Evolutionary conservation across 2,888 invertebrate genomes (phyloP).

Genomic region (Hyposoter dolosus): DNA sequence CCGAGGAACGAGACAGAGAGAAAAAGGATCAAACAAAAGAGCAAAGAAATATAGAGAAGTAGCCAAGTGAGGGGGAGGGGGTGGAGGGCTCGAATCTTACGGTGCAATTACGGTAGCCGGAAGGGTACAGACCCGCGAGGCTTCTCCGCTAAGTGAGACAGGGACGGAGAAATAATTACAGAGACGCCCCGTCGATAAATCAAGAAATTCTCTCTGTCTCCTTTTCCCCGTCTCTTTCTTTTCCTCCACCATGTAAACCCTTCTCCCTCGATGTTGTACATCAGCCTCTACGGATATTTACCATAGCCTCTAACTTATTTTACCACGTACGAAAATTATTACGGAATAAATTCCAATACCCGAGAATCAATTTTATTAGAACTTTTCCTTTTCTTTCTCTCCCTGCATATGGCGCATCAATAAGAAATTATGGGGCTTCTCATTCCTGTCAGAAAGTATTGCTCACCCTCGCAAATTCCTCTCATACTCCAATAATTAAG

Average conservation of each 20-base stretch:
- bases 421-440: neutral
- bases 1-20: conserved; percentile 34
- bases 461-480: neutral
- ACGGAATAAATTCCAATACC: conserved; percentile 7
- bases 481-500: neutral
- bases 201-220: conserved; percentile 79
- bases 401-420: neutral
- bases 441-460: neutral
- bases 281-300: conserved; percentile 14
- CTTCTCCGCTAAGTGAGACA: conserved; percentile 73
- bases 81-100: conserved; percentile 66
- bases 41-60: conserved; percentile 8
- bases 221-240: conserved; percentile 53
- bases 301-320: conserved; percentile 16
- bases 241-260: neutral
- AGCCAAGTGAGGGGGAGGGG: neutral
- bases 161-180: conserved; percentile 83
- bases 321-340: conserved; percentile 17
- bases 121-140: conserved; percentile 75
- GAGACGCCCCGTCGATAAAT: conserved; percentile 84
- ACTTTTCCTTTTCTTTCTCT: neutral
- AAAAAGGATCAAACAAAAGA: neutral
- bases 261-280: neutral
- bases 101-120: conserved; percentile 80
- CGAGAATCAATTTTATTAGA: conserved; percentile 4